A percentile compares a stretch with the other conserved stretches of the same genome.
These are phyloP conservation scores for Bucorvus abyssinicus DNA, from an alignment of 2,797 vertebrate genomes.

Conservation along the genomic window DNA sequence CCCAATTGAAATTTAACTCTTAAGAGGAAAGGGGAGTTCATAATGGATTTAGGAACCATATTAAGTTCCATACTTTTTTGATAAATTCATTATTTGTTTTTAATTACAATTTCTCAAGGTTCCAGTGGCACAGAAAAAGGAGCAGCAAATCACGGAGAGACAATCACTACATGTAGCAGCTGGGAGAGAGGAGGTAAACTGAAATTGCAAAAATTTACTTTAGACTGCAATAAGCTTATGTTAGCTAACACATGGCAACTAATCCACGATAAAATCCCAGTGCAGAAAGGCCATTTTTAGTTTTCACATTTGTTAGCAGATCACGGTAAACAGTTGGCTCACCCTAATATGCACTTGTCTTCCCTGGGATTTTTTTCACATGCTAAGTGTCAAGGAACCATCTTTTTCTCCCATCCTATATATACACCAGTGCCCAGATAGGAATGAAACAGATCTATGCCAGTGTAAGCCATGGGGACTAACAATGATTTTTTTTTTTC, in stretches of 20 bases:
- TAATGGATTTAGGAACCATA: not conserved
- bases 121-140: conserved; percentile 17
- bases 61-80: not conserved
- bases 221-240: conserved; percentile 34
- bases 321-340: conserved; percentile 44
- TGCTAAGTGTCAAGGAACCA: conserved; percentile 1
- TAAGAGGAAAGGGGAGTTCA: not conserved
- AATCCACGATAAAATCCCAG: conserved; percentile 29
- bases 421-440: not conserved
- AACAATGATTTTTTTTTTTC: not conserved
- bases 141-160: conserved; percentile 15
- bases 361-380: conserved; percentile 11
- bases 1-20: not conserved
- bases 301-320: conserved; percentile 51
- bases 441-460: not conserved
- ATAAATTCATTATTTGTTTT: not conserved
- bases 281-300: conserved; percentile 53
- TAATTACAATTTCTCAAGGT: not conserved
- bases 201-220: conserved; percentile 51
- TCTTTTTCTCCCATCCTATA: not conserved
- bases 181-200: conserved; percentile 52
- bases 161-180: conserved; percentile 33
- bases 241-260: conserved; percentile 49
- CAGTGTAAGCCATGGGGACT: not conserved
- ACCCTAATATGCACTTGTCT: conserved; percentile 36